Evolutionary conservation across 1,140 invertebrate species (phyloP), one percentile per base, ranked within the genome.

Genomic region (Drosophila kanapiae): DNA sequence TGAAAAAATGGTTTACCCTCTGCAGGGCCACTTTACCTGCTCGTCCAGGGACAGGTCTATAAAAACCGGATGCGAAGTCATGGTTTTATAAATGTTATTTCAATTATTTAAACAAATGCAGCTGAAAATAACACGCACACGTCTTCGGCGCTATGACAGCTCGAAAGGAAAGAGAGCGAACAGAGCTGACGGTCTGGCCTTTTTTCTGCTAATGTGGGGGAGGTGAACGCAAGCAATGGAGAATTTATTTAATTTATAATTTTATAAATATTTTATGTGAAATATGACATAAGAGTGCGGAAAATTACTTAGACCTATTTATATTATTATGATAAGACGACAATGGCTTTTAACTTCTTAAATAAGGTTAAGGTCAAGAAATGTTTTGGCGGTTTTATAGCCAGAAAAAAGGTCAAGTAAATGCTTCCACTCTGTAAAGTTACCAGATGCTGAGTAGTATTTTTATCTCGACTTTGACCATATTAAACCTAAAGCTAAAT

Each of bases 21-120:
- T 2, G 7, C 0, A n/a, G 45, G 29, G 78, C 42, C 29, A 67
- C 40, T 35, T 92, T 94, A 97, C 96, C 95, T 97, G 96, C 91
- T 97, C 96, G 86, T 97, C 96, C 57, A 96, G 94, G 14, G 95
- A 95, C 86, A 96, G 94, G 93, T 97, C 96, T 94, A 97, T 97
- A 94, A 96, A 97, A 92, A 97, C 96, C 42, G 96, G 95, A 70
- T 96, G 96, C 9, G 95, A 95, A 85, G 96, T 95, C 96, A 96
- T 96, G 8, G 43, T 91, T 69, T 70, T 18, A 23, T 63, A 11
- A 75, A 71, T 78, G 56, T 57, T 69, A 49, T 70, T 65, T 38
- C 60, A 74, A 54, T 71, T 84, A 48, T 61, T 75, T 60, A 63
- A 40, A 18, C 53, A 68, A 65, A 62, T 63, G 42, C 38, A 43